phyloP scores from a whole-genome alignment of 2,888 invertebrate species.

The Periphyllus acericola region DNA sequence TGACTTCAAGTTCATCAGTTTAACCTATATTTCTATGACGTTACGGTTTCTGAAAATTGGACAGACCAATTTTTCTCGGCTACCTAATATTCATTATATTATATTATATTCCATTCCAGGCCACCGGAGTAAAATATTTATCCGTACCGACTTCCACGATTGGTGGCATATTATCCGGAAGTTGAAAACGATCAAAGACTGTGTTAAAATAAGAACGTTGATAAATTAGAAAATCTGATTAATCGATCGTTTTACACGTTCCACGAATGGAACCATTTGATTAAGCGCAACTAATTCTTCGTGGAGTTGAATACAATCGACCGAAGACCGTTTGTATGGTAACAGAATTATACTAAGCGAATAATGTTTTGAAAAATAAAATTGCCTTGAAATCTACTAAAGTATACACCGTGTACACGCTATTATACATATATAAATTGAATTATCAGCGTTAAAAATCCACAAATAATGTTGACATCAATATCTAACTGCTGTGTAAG shows the following conservation, averaged over 20 bases:
- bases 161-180: not conserved
- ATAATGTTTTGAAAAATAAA: not conserved
- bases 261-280: not conserved
- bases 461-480: not conserved
- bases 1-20: conserved; percentile 25
- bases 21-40: conserved; percentile 24
- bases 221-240: conserved; percentile 12
- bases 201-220: not conserved
- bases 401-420: not conserved
- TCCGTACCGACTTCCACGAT: not conserved
- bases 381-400: not conserved
- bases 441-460: not conserved
- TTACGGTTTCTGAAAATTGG: not conserved
- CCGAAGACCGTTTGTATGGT: not conserved
- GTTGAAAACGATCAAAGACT: not conserved
- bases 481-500: not conserved
- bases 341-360: not conserved
- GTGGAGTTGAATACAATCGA: not conserved
- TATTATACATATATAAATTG: not conserved
- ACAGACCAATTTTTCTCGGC: conserved; percentile 1
- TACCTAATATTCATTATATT: not conserved
- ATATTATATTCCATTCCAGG: not conserved
- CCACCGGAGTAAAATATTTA: not conserved
- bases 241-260: not conserved
- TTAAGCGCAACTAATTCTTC: conserved; percentile 22